Conservation (phyloP, 2,797 vertebrate genomes). For the Vipera ursinii region DNA sequence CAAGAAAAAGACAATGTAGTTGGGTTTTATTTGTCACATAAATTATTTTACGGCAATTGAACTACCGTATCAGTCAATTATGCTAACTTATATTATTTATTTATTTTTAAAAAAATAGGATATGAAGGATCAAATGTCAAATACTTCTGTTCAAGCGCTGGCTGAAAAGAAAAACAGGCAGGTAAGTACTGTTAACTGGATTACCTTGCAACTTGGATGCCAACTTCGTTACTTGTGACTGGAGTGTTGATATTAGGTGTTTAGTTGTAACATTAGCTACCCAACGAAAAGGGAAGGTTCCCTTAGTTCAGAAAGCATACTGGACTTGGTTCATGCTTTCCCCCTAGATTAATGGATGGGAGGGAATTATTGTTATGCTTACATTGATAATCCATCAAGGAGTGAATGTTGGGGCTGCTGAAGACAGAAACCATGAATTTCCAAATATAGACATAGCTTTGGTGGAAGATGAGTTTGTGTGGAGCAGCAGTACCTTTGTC, state of each 20-base stretch:
- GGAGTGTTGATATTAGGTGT: neutral
- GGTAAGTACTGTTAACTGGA: conserved; percentile 68
- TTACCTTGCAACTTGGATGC: neutral
- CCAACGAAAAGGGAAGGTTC: neutral
- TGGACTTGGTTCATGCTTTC: neutral
- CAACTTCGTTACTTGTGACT: neutral
- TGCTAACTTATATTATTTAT: neutral
- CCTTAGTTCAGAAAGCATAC: neutral
- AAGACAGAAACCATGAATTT: neutral
- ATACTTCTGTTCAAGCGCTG: conserved; percentile 77
- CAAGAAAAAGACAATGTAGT: neutral
- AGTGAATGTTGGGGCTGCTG: neutral
- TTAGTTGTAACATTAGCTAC: neutral
- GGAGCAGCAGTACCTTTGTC: neutral
- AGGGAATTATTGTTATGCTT: neutral
- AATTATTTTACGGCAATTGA: neutral
- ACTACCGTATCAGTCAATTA: neutral
- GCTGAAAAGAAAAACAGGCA: conserved; percentile 85
- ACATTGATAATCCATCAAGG: neutral
- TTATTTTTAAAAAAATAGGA: conserved; percentile 72
- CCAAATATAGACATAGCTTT: neutral
- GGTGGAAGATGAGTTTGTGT: neutral
- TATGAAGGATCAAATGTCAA: conserved; percentile 96
- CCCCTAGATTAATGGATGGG: neutral
- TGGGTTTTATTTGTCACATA: neutral